Percentiles rank a stretch among this genome's conserved stretches.
Evolutionary conservation across 2,888 invertebrate species (phyloP).

Genomic region (Orthosia cruda): DNA sequence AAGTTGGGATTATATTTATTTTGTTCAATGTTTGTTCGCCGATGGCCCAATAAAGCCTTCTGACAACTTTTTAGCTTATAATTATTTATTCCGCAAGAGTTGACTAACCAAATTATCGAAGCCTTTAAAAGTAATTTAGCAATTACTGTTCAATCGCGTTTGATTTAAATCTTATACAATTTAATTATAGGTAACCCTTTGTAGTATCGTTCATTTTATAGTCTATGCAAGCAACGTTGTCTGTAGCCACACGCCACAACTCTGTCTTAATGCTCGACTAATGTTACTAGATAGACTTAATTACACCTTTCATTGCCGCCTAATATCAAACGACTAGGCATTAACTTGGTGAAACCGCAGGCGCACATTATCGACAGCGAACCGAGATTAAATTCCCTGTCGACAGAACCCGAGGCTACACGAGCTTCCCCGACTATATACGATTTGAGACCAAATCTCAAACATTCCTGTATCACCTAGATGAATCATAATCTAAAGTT

Average conservation of each 20-base stretch:
- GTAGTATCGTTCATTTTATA: constrained; percentile 35
- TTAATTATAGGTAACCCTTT: constrained; percentile 32
- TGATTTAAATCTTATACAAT: constrained; percentile 40
- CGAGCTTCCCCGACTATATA: constrained; percentile 29
- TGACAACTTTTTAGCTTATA: constrained; percentile 49
- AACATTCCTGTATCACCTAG: constrained; percentile 61
- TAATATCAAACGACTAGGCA: constrained; percentile 50
- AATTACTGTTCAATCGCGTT: constrained; percentile 35
- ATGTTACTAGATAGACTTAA: constrained; percentile 58
- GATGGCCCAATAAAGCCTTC: constrained; percentile 32
- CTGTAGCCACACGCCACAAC: constrained; percentile 54
- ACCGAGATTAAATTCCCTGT: constrained; percentile 57
- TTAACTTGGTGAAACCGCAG: constrained; percentile 53
- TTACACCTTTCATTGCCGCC: constrained; percentile 50
- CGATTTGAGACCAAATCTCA: constrained; percentile 45
- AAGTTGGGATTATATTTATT: constrained; percentile 54
- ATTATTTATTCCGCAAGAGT: constrained; percentile 61
- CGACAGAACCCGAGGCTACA: constrained; percentile 24
- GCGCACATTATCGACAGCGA: constrained; percentile 50
- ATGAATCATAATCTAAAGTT: constrained; percentile 83
- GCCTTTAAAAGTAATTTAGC: constrained; percentile 39
- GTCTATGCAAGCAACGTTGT: constrained; percentile 17
- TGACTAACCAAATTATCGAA: constrained; percentile 34
- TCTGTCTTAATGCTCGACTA: constrained; percentile 50
- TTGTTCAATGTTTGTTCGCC: constrained; percentile 42